Percentiles rank a stretch among this genome's conserved stretches.
These are phyloP conservation scores for Drosophila auraria DNA, from an alignment of 1,140 invertebrate species.

Conservation along the genomic window DNA sequence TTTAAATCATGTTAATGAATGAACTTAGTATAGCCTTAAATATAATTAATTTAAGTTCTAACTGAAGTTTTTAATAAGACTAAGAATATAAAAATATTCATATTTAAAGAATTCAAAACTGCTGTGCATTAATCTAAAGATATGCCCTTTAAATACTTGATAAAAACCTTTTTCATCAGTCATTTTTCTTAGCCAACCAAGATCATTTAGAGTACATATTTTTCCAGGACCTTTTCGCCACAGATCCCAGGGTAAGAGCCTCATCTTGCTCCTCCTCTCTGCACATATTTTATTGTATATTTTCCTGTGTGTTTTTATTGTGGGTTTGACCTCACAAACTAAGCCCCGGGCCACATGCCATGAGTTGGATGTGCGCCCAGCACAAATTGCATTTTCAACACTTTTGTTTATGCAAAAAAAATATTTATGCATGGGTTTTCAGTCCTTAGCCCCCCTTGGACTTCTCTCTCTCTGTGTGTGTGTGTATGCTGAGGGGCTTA, in stretches of 20 bases:
- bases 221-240: neutral
- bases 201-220: neutral
- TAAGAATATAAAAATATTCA: too few relatives aligned
- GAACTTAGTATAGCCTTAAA: too few relatives aligned
- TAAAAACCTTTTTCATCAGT: neutral
- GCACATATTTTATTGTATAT: constrained; percentile 8
- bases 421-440: constrained; percentile 60
- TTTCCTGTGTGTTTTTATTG: constrained; percentile 48
- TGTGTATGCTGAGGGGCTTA: constrained; percentile 52
- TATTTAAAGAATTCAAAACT: neutral
- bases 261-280: neutral
- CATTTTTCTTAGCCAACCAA: neutral
- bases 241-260: constrained; percentile 8
- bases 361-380: constrained; percentile 3
- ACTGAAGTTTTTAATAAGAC: too few relatives aligned
- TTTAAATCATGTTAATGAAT: too few relatives aligned
- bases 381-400: constrained; percentile 81
- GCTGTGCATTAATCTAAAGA: neutral
- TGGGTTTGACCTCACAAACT: constrained; percentile 71
- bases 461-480: constrained; percentile 10
- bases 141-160: neutral
- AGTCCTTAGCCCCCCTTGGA: constrained; percentile 15
- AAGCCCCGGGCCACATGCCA: constrained; percentile 34
- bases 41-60: too few relatives aligned
- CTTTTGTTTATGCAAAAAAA: constrained; percentile 81